These are phyloP conservation scores for Protophormia terraenovae DNA, from an alignment of 2,888 invertebrate genomes.

Conservation along the genomic window DNA sequence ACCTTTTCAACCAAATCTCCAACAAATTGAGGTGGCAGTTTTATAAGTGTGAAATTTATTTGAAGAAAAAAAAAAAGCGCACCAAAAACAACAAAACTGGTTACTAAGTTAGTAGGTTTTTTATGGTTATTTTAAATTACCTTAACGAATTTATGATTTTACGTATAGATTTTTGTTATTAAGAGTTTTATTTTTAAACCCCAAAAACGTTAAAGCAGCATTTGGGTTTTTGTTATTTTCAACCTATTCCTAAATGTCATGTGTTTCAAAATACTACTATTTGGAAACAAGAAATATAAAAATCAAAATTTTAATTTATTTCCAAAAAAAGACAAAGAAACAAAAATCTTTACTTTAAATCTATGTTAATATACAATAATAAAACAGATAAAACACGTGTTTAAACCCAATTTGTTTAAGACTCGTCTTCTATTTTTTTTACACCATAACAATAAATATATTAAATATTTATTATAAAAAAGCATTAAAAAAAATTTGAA, in stretches of 20 bases:
- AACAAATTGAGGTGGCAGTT: constrained; percentile 3
- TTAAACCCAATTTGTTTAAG: neutral
- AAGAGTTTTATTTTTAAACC: constrained; percentile 7
- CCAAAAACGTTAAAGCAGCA: neutral
- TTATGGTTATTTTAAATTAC: constrained; percentile 22
- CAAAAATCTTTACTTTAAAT: neutral
- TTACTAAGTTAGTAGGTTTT: constrained; percentile 43
- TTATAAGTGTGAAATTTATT: constrained; percentile 46
- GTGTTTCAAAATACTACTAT: constrained; percentile 20
- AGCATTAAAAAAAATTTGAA: neutral
- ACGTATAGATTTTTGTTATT: neutral
- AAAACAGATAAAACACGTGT: constrained; percentile 11
- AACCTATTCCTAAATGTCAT: constrained; percentile 11
- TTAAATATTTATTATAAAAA: neutral
- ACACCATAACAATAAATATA: neutral
- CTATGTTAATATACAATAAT: neutral
- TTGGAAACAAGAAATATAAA: neutral
- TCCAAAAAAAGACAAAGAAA: no score
- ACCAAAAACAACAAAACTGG: constrained; percentile 41
- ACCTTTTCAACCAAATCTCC: neutral
- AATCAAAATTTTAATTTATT: neutral
- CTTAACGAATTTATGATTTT: constrained; percentile 8
- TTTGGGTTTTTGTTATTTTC: neutral
- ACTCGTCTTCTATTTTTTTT: neutral
- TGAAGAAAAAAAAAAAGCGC: no score